Percentiles rank a stretch among this genome's conserved stretches.
Evolutionary conservation across 2,113 vertebrate genomes (phyloP).

Genomic region (Sturnira hondurensis): DNA sequence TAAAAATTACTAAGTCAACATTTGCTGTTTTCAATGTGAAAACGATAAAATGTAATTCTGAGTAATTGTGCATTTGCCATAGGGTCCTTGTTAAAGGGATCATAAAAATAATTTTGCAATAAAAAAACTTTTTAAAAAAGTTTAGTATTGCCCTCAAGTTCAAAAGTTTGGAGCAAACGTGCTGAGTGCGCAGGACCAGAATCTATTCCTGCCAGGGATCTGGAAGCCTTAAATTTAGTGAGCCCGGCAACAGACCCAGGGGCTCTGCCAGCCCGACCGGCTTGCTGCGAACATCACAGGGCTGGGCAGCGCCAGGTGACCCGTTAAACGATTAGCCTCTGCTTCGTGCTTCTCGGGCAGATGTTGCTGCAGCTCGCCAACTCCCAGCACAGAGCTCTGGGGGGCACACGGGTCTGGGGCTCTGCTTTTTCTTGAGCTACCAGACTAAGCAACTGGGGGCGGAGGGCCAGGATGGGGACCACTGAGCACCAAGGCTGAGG

Average conservation of each 20-base stretch:
- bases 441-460: conserved; percentile 2
- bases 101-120: conserved; percentile 82
- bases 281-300: background rate
- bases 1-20: conserved; percentile 78
- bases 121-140: conserved; percentile 60
- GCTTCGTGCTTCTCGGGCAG: conserved; percentile 15
- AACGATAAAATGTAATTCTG: conserved; percentile 79
- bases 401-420: background rate
- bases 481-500: conserved; percentile 70
- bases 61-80: conserved; percentile 80
- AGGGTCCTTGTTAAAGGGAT: conserved; percentile 78
- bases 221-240: conserved; percentile 74
- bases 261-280: conserved; percentile 34
- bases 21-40: conserved; percentile 86
- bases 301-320: conserved; percentile 55
- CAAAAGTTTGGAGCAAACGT: conserved; percentile 81
- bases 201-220: conserved; percentile 77
- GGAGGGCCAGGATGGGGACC: conserved; percentile 44
- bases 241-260: conserved; percentile 61
- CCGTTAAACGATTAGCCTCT: conserved; percentile 32
- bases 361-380: background rate
- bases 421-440: conserved; percentile 62
- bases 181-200: conserved; percentile 75
- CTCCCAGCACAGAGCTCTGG: conserved; percentile 41
- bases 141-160: conserved; percentile 78